Evolutionary conservation across 2,113 vertebrate species (phyloP).

Genomic region (Megalops atlanticus): DNA sequence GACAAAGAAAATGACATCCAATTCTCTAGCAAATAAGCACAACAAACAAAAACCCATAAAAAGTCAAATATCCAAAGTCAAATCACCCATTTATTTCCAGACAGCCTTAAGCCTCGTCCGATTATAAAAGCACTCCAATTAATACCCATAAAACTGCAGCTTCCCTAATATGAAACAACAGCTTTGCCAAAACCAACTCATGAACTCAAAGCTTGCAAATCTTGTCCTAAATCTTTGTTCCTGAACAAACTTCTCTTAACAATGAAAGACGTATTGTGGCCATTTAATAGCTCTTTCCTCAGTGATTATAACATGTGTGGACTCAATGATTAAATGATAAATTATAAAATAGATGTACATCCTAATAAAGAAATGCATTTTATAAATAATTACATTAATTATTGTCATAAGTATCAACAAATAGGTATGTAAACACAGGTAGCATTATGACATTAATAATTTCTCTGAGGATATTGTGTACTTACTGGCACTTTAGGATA

Average conservation of each 20-base stretch:
- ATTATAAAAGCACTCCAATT: no score
- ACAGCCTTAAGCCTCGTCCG: no score
- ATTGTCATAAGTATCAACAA: no score
- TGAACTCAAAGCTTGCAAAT: not conserved
- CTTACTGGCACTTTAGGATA: constrained; percentile 53
- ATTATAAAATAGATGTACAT: not conserved
- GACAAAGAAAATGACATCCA: no score
- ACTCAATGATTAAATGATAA: not conserved
- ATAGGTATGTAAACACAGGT: not conserved
- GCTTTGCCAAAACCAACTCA: not conserved
- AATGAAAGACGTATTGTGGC: not conserved
- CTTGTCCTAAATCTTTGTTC: not conserved
- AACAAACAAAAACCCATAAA: no score
- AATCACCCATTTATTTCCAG: no score
- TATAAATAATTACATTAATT: not conserved
- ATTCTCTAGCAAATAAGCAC: no score
- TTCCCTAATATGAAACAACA: no score
- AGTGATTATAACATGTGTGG: no score
- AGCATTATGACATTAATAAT: not conserved
- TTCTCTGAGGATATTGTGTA: no score
- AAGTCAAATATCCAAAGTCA: no score
- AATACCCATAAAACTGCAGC: not conserved
- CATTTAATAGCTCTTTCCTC: no score
- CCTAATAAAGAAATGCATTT: not conserved
- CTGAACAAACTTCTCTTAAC: not conserved